Base-by-base conservation (phyloP, 2,113 vertebrate species). In the Microtus richardsoni region DNA sequence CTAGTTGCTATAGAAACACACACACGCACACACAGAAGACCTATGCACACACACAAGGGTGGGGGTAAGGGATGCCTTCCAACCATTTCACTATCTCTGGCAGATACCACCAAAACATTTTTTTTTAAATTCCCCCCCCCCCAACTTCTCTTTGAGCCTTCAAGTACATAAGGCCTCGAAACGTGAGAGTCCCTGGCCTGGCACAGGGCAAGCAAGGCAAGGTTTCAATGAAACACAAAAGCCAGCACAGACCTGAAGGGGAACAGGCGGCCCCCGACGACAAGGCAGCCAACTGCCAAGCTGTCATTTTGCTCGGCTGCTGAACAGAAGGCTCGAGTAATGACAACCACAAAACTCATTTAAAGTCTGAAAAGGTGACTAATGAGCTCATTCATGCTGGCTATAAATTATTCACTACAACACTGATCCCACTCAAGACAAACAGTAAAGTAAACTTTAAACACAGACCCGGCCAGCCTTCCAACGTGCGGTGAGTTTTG, bases 341-440 rank as follows among this genome's bases (percentile, higher is more conserved):
- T 98, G 98, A 98, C 98, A 98, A 98, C 98, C 96, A 71, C 98
- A 97, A 97, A 98, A 98, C 98, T 98, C 98, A 98, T 98, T 99
- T 98, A 97, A 98, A 98, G 98, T 98, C 98, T 99, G 98, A 98
- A 99, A 98, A 99, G 98, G 98, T 98, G 97, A 98, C 98, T 99
- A 99, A 99, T 98, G 98, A 99, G 98, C 98, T 99, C 98, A 98
- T 99, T 99, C 98, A 98, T 97, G 97, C 97, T 91, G 97, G 96
- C 98, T 97, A 98, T 99, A 99, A 99, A 99, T 99, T 98, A 98
- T 98, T 99, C 98, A 98, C 98, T 96, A 96, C 97, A 96, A 98
- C 98, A 98, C 97, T 96, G 97, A 98, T 98, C 97, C 98, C 96
- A 97, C 98, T 98, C 96, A 88, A 98, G 98, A 98, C 97, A 98